These are phyloP conservation scores for Orussus abietinus DNA, from an alignment of 1,140 invertebrate genomes.

Conservation along the genomic window DNA sequence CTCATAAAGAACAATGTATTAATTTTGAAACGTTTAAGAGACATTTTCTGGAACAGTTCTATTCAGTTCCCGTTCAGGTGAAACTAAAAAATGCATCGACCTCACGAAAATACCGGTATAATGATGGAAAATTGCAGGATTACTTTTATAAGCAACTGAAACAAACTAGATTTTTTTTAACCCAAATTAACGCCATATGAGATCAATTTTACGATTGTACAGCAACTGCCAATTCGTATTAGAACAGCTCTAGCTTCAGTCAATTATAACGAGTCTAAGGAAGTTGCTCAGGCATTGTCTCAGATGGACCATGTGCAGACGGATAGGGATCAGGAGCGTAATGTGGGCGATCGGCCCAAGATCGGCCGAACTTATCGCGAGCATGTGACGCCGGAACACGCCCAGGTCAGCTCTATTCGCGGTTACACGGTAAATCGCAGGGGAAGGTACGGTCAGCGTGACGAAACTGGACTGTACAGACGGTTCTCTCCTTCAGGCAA, in stretches of 20 bases:
- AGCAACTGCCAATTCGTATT: conserved; percentile 15
- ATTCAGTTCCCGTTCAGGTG: conserved; percentile 10
- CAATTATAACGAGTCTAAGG: conserved; percentile 4
- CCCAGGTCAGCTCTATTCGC: no score
- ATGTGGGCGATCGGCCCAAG: no score
- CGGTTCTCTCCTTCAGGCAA: no score
- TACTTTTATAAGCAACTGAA: conserved; percentile 12
- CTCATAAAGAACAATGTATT: background rate
- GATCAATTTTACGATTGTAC: conserved; percentile 15
- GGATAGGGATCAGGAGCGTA: no score
- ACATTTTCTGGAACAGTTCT: conserved; percentile 13
- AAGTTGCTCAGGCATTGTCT: conserved; percentile 8
- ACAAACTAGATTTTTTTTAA: conserved; percentile 12
- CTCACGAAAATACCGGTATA: conserved; percentile 1
- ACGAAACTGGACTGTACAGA: no score
- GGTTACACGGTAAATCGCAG: no score
- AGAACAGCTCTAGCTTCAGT: conserved; percentile 9
- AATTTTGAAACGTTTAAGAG: conserved; percentile 6
- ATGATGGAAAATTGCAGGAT: conserved; percentile 5
- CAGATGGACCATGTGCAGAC: no score
- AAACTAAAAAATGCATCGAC: conserved; percentile 14
- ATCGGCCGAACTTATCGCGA: no score
- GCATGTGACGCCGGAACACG: no score
- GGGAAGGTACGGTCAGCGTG: no score
- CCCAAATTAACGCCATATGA: conserved; percentile 12